Base-by-base conservation (phyloP, 1,140 invertebrate genomes). In the Drosophila repleta region DNA sequence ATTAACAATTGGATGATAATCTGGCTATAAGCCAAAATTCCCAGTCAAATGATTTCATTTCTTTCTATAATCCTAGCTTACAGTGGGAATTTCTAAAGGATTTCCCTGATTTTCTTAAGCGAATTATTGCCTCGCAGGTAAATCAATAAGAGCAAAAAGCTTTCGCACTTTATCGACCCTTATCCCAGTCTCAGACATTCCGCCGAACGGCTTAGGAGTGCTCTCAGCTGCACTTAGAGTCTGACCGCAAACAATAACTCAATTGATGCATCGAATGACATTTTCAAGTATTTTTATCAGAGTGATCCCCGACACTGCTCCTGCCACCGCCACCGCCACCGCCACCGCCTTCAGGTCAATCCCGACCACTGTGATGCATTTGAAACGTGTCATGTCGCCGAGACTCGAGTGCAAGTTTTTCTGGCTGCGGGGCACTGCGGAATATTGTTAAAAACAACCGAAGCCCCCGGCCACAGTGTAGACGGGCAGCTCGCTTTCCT, bases 371-470 rank as follows among this genome's bases (percentile, higher is more conserved):
- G 18, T 32, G 74, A 26, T 21, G 13, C 57, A 63, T 68, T 56
- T 24, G 21, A 43, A 60, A 60, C 43, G 57, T 66, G 73, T 68
- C 55, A 52, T 56, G 58, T 72, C 48, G 29, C 60, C 49, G 69
- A 80, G 69, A 51, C 37, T 46, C 64, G 45, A 51, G 32, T 37
- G 61, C 63, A 51, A 65, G 64, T 51, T 65, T 65, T 58, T 52
- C 35, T 49, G 56, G 51, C 29, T 69, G 32, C 43, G 17, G 41
- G 48, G 57, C 2, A 11, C 26, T 24, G 45, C 11, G 13, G 26
- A 52, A 71, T 65, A 66, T 66, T 65, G 62, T 66, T 65, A 51
- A 71, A 66, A 60, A 69, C 43, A 56, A 10, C 45, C 56, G 58
- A 53, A 66, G 69, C 55, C 29, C 24, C 48, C 13, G 43, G 55